These are phyloP conservation scores for Fringilla coelebs DNA, from an alignment of 2,797 vertebrate genomes.

Conservation along the genomic window DNA sequence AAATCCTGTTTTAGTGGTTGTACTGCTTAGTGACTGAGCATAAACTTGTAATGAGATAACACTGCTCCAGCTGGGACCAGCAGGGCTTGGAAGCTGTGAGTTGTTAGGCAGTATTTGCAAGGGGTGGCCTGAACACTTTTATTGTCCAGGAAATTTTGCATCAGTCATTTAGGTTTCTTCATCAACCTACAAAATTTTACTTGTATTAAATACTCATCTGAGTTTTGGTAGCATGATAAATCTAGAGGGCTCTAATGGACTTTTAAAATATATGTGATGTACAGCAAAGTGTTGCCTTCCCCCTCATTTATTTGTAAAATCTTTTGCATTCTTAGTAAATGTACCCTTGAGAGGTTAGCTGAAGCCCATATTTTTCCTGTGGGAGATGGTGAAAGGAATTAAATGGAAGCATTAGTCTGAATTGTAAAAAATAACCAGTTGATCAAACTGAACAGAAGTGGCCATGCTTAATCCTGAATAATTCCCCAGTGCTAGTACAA, in stretches of 20 bases:
- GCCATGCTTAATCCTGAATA: neutral
- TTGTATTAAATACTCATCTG: neutral
- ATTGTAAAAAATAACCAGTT: neutral
- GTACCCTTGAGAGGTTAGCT: neutral
- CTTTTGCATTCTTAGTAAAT: neutral
- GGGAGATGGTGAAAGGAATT: neutral
- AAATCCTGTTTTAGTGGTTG: neutral
- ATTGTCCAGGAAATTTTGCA: neutral
- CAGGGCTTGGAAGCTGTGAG: neutral
- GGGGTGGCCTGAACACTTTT: neutral
- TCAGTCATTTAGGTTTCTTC: neutral
- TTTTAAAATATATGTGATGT: neutral
- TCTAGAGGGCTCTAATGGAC: neutral
- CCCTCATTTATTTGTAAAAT: constrained; percentile 17
- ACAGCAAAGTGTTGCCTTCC: neutral
- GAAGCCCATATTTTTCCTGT: neutral
- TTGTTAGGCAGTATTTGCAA: neutral
- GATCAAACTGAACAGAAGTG: neutral
- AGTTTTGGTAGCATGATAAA: neutral
- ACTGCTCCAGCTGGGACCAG: neutral
- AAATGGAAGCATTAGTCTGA: constrained; percentile 28
- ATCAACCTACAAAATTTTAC: neutral
- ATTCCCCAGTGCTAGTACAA: neutral
- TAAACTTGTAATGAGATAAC: neutral
- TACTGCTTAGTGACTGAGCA: neutral